phyloP scores from a whole-genome alignment of 2,888 invertebrate genomes.

The Agrypnus murinus region DNA sequence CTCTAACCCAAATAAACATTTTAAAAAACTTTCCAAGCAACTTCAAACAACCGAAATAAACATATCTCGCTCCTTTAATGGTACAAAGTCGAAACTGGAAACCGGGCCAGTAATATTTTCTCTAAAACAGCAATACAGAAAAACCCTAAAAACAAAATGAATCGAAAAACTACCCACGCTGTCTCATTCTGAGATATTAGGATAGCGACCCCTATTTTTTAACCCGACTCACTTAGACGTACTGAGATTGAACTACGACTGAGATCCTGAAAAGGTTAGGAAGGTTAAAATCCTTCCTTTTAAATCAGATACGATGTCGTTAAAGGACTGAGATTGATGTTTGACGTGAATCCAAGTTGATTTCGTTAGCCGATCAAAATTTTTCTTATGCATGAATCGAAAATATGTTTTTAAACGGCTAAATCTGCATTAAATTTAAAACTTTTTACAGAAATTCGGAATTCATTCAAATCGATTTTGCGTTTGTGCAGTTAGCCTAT shows the following conservation, averaged over 20 bases:
- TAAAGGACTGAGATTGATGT: slow-evolving; percentile 41
- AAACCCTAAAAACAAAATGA: slow-evolving; percentile 22
- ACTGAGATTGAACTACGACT: slow-evolving; percentile 38
- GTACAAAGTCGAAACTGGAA: too few species aligned
- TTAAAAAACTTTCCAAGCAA: too few species aligned
- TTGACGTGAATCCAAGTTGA: slow-evolving; percentile 36
- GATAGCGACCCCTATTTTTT: slow-evolving; percentile 29
- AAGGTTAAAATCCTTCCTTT: slow-evolving; percentile 41
- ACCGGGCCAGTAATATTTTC: too few species aligned
- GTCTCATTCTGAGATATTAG: slow-evolving; percentile 28
- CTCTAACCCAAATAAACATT: too few species aligned
- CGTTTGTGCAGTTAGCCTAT: too few species aligned
- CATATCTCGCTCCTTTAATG: too few species aligned
- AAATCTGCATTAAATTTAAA: too few species aligned
- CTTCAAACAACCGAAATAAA: too few species aligned
- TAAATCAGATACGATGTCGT: slow-evolving; percentile 42
- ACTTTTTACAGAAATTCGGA: too few species aligned
- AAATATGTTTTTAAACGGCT: too few species aligned
- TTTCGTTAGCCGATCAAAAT: slow-evolving; percentile 39
- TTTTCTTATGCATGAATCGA: slow-evolving; percentile 24
- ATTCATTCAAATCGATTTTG: too few species aligned
- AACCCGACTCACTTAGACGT: slow-evolving; percentile 32
- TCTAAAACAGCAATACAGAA: neutral
- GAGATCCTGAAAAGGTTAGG: slow-evolving; percentile 40
- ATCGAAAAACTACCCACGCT: slow-evolving; percentile 23